Evolutionary conservation across 2,797 vertebrate genomes (phyloP).

Genomic region (Phalloptychus januarius): DNA sequence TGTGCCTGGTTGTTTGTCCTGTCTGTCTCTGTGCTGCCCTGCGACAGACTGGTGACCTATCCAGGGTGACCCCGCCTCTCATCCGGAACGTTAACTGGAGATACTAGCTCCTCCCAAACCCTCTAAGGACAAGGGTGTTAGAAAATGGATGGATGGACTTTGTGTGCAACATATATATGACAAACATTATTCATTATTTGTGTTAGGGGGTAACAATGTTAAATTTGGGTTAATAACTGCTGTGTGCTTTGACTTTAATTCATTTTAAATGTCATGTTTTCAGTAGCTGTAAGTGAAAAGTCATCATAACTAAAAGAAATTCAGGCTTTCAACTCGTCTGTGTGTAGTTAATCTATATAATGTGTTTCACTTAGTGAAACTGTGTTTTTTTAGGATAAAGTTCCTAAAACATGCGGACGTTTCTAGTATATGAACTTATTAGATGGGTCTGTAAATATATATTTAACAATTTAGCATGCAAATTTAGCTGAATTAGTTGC

Average conservation of each 20-base stretch:
- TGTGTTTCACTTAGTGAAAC: background rate
- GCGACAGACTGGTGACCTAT: no score
- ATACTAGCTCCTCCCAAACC: no score
- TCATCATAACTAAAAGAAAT: background rate
- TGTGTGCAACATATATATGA: background rate
- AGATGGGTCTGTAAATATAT: background rate
- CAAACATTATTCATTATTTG: background rate
- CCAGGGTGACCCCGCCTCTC: no score
- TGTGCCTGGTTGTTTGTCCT: no score
- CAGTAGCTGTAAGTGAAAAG: no score
- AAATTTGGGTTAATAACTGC: background rate
- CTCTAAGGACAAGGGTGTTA: no score
- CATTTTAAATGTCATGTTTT: no score
- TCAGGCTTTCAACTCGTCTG: background rate
- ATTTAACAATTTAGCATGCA: background rate
- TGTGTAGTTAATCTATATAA: background rate
- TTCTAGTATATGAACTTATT: background rate
- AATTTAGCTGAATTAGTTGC: background rate
- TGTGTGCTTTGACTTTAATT: background rate
- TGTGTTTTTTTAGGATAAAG: no score
- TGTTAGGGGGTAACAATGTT: background rate
- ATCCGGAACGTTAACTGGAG: no score
- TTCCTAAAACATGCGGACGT: background rate
- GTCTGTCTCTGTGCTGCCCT: no score
- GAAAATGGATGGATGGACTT: no score